phyloP scores from a whole-genome alignment of 2,113 vertebrate genomes.

The Anser cygnoides region DNA sequence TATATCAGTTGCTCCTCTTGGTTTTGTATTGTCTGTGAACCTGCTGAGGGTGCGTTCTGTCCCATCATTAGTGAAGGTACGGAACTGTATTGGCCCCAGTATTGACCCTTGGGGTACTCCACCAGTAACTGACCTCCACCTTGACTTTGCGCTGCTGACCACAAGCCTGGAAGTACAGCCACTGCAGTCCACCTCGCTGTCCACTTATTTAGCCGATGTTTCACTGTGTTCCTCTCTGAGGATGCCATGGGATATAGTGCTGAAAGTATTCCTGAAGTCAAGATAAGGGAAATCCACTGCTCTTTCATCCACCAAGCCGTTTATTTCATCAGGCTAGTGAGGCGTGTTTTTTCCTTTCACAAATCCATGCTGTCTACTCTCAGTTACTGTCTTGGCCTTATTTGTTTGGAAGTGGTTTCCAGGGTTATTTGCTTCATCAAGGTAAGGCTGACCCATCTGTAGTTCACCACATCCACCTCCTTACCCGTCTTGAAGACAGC shows the following conservation, averaged over 20 bases:
- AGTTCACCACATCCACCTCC: background rate
- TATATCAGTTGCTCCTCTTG: background rate
- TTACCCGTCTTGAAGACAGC: background rate
- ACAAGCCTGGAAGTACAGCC: background rate
- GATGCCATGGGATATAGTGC: background rate
- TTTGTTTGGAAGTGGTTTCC: background rate
- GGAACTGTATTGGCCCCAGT: too few species aligned
- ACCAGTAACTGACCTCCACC: background rate
- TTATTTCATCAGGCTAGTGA: background rate
- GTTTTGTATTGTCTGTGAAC: background rate
- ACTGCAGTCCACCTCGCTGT: background rate
- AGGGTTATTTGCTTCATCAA: background rate
- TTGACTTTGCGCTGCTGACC: background rate
- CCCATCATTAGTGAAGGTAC: background rate
- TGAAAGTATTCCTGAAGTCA: background rate
- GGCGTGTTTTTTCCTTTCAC: background rate
- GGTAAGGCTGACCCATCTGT: background rate
- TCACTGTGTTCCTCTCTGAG: background rate
- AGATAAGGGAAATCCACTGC: background rate
- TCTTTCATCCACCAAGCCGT: accelerated
- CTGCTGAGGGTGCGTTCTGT: background rate
- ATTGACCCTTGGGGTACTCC: background rate
- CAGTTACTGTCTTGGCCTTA: background rate
- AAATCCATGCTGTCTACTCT: background rate
- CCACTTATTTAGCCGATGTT: background rate